Percentiles rank a stretch among this genome's conserved stretches.
phyloP scores from a whole-genome alignment of 2,888 invertebrate genomes.

The Euclidia mi region DNA sequence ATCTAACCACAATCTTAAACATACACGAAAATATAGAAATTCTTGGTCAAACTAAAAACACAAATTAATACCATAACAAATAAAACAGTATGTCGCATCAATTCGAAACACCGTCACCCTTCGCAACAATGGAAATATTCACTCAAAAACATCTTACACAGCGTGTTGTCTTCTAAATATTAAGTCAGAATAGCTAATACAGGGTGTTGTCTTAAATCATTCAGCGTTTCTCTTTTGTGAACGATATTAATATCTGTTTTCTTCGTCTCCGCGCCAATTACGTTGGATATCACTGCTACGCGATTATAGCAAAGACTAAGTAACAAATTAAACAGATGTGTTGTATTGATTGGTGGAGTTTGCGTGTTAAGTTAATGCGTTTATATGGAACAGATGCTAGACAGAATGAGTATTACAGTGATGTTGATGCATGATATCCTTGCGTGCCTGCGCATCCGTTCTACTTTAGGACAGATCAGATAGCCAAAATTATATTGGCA shows the following conservation, averaged over 20 bases:
- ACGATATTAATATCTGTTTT: constrained; percentile 86
- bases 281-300: constrained; percentile 82
- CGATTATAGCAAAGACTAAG: constrained; percentile 69
- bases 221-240: constrained; percentile 66
- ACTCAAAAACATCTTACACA: constrained; percentile 60
- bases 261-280: constrained; percentile 84
- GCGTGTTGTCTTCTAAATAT: constrained; percentile 70
- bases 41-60: not conserved
- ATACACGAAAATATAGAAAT: not conserved
- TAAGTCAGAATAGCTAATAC: constrained; percentile 51
- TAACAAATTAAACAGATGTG: constrained; percentile 38
- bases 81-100: constrained; percentile 47
- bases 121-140: constrained; percentile 64
- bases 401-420: not conserved
- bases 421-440: too few relatives aligned
- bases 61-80: constrained; percentile 7
- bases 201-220: constrained; percentile 68
- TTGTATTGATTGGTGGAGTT: constrained; percentile 5
- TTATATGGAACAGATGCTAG: too few relatives aligned
- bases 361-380: too few relatives aligned
- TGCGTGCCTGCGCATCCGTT: too few relatives aligned
- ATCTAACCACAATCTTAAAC: not conserved
- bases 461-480: too few relatives aligned
- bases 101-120: constrained; percentile 61
- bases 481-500: too few relatives aligned